Conservation (phyloP, 2,113 vertebrate genomes). For the Catagonus wagneri region DNA sequence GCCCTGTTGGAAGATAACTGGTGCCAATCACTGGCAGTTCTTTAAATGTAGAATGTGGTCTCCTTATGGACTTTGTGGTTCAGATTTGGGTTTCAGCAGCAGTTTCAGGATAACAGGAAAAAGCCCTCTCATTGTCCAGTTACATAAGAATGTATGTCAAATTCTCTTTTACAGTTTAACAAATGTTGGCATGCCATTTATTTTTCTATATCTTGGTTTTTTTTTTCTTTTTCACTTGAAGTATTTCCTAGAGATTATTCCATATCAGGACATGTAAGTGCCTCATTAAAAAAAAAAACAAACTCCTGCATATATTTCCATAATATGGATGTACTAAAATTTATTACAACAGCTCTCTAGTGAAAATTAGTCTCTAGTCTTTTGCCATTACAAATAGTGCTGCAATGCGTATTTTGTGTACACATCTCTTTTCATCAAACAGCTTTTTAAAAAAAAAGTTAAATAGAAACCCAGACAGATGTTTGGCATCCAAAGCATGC, state of each 20-base stretch:
- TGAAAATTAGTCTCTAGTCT: background rate
- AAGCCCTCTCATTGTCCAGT: background rate
- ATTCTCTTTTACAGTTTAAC: background rate
- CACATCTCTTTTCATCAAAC: background rate
- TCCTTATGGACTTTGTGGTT: background rate
- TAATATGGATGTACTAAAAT: background rate
- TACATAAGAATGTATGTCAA: background rate
- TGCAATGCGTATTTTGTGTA: background rate
- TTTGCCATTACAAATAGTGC: conserved; percentile 15
- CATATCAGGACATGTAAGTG: background rate
- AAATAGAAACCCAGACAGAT: background rate
- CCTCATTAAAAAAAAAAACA: background rate
- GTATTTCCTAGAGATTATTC: background rate
- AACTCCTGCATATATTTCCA: background rate
- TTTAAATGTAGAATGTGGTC: background rate
- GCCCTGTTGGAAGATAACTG: background rate
- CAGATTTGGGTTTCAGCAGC: background rate
- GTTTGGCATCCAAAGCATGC: background rate
- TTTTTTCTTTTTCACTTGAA: background rate
- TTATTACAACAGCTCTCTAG: background rate
- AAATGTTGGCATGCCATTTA: background rate
- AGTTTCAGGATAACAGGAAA: background rate
- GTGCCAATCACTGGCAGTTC: background rate
- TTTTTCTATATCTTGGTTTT: background rate
- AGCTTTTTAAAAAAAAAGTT: background rate